A percentile compares a stretch with the other conserved stretches of the same genome.
These are phyloP conservation scores for Hormiphora californensis DNA, from an alignment of 37 sponge, comb jelly and placozoan genomes.

Conservation along the genomic window DNA sequence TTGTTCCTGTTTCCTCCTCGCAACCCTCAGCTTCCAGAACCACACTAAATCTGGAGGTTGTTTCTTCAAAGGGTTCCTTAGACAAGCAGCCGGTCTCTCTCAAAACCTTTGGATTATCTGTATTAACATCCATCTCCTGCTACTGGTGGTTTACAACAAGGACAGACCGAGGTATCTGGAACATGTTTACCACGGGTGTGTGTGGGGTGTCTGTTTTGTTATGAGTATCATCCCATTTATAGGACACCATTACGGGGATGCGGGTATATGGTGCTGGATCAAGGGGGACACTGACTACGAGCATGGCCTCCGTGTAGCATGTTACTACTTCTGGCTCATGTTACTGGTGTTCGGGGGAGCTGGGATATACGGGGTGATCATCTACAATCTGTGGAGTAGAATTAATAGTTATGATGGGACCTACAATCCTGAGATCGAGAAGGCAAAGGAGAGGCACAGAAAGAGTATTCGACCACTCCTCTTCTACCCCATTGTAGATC, in stretches of 20 bases:
- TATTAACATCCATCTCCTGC: conserved; percentile 16
- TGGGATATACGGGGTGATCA: not conserved
- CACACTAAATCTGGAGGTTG: not conserved
- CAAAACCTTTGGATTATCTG: conserved; percentile 40
- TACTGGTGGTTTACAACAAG: not conserved
- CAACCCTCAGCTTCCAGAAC: not conserved
- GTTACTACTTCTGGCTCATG: conserved; percentile 48
- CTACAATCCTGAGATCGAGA: conserved; percentile 17
- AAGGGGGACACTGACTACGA: not conserved
- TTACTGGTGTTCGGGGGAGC: conserved; percentile 32
- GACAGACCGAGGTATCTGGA: not conserved
- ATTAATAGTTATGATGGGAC: conserved; percentile 7
- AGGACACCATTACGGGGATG: conserved; percentile 34
- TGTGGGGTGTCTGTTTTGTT: not conserved
- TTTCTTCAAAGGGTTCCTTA: conserved; percentile 24
- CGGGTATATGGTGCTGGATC: conserved; percentile 49
- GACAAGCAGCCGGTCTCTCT: not conserved
- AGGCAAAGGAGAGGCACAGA: not conserved
- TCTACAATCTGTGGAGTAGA: conserved; percentile 18
- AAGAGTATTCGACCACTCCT: conserved; percentile 33
- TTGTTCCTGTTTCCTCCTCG: not conserved
- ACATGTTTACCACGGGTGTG: conserved; percentile 10
- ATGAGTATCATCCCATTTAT: conserved; percentile 7
- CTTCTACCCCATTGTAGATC: conserved; percentile 2
- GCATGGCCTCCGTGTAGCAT: not conserved